Evolutionary conservation across 2,888 invertebrate species (phyloP), one percentile per base, ranked within the genome.

Genomic region (Pelosia muscerda): DNA sequence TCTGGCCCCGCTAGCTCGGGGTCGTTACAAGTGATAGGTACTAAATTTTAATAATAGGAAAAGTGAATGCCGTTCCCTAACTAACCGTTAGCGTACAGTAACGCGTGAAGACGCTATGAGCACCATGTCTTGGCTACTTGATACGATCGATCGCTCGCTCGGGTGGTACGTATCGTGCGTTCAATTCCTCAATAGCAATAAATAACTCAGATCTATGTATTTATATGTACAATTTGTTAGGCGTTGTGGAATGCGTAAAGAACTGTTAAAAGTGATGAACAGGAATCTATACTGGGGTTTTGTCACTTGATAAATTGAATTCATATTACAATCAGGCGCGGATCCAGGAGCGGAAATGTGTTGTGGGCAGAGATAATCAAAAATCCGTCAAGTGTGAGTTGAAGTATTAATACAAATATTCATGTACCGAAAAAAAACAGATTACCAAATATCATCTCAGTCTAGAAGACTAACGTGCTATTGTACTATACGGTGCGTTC

Each of bases 81-180:
- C 75, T 77, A 72, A 66, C 66, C 67, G 55, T 74, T 54, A 81
- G 80, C 72, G 26, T 69, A 42, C 13, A 31, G 53, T 68, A 71
- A 69, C 75, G 65, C 69, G 65, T 53, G 59, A 22, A 68, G 60
- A 81, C 75, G 73, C 77, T n/a, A 75, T 79, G 84, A 90, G 90
- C 89, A 90, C 89, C 89, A 86, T 57, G 81, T 74, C 67, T 85
- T 85, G 83, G 85, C 81, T 81, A 81, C 75, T 75, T 76, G 74
- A 69, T 13, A 31, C 53, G 34, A 42, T 19, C 38, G 25, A 2
- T 25, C 23, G 54, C 23, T 23, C 22, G 1, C 60, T 42, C 38
- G 0, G 49, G 9, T 6, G 26, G 25, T 9, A n/a, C 19, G 28
- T 23, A n/a, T 49, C 57, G 59, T 26, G 42, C 38, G 38, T 11